Base-by-base conservation (phyloP, 1,140 invertebrate species). In the Nebria ingens region DNA sequence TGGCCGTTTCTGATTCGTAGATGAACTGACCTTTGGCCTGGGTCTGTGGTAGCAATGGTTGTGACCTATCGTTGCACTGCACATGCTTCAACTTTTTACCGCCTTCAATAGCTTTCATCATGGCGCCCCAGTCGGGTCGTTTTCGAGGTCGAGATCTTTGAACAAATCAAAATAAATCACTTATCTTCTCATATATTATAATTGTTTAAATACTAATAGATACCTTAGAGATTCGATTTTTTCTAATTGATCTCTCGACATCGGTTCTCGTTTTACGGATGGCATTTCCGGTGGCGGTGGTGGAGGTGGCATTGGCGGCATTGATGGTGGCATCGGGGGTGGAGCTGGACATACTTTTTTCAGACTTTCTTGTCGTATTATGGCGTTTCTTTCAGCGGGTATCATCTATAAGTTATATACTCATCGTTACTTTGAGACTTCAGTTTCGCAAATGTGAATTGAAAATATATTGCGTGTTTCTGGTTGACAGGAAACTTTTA, bases 81-180 rank as follows among this genome's bases (percentile, higher is more conserved):
- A 91, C 86, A 64, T 91, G 84, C 62, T 81, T 85, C 42, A 93
- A 69, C 67, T 83, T 87, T 62, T 68, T 84, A 49, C 86, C 85
- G 58, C 79, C 76, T 66, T 91, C 89, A 4, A 92, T 85, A 69
- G 93, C 89, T 68, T 91, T 91, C 85, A 93, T 89, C 83, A 93
- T 86, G 56, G 84, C 79, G 13, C 82, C 85, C 89, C 89, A 93
- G 64, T 93, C 91, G 0, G 90, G 91, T 57, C 89, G 76, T 66
- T 77, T 83, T 62, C 89, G 78, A 1, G 89, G 87, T 62, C 87
- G 77, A 62, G 83, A 84, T 65, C 80, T 79, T 38, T 85, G 9
- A 17, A 13, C 4, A 49, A 49, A 49, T 49, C 19, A 13, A 49
- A 15, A 6, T 49, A n/a, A n/a, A n/a, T n/a, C n/a, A n/a, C n/a